phyloP scores from a whole-genome alignment of 2,888 invertebrate genomes.

The Synergus gifuensis region DNA sequence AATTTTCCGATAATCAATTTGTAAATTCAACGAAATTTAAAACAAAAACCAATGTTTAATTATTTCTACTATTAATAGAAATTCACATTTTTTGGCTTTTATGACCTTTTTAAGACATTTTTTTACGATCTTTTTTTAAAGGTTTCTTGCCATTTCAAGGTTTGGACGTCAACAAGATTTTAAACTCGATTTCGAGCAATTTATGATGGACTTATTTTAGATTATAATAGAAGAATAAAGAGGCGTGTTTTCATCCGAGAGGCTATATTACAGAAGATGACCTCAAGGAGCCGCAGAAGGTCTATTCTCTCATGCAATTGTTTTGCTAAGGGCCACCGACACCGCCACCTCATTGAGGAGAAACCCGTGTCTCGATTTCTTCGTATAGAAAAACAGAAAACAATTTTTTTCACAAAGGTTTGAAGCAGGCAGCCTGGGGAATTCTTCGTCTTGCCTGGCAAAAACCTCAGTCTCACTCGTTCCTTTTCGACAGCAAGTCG shows the following conservation, averaged over 20 bases:
- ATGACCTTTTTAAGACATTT: neutral
- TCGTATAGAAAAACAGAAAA: slow-evolving; percentile 23
- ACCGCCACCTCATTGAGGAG: neutral
- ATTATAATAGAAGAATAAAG: slow-evolving; percentile 18
- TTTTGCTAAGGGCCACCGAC: slow-evolving; percentile 28
- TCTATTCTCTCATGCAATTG: slow-evolving; percentile 13
- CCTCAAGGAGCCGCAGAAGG: slow-evolving; percentile 15
- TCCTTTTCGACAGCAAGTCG: slow-evolving; percentile 24
- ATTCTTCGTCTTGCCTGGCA: neutral
- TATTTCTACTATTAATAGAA: neutral
- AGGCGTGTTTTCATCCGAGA: slow-evolving; percentile 1
- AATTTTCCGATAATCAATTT: neutral
- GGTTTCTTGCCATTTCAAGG: neutral
- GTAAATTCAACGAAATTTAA: neutral
- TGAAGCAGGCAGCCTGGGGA: neutral
- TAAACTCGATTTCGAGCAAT: neutral
- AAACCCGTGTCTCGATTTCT: neutral
- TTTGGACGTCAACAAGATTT: neutral
- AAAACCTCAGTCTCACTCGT: slow-evolving; percentile 20
- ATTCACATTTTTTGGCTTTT: neutral
- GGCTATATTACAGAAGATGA: slow-evolving; percentile 4
- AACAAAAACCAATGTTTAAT: neutral
- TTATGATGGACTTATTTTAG: slow-evolving; percentile 14
- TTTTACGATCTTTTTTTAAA: neutral
- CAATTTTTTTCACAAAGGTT: slow-evolving; percentile 20